phyloP scores from a whole-genome alignment of 2,797 vertebrate species.

The Propithecus deckenii region DNA sequence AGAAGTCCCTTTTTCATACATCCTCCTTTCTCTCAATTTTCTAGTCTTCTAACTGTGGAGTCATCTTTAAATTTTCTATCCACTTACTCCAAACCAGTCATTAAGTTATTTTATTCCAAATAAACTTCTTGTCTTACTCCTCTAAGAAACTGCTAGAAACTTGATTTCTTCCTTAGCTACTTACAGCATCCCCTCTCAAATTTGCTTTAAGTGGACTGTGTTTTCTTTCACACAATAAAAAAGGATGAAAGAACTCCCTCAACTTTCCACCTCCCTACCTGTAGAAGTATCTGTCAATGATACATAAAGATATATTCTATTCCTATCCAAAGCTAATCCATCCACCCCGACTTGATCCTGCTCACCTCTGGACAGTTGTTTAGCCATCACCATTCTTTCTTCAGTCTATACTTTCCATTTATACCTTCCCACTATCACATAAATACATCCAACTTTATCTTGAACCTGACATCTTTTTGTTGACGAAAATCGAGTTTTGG shows the following conservation, averaged over 20 bases:
- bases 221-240: slow-evolving; percentile 39
- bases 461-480: background rate
- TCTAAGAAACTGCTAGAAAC: background rate
- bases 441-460: slow-evolving; percentile 8
- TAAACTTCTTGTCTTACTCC: background rate
- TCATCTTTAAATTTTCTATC: slow-evolving; percentile 3
- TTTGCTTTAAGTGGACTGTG: background rate
- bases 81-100: slow-evolving; percentile 27
- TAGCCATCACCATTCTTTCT: background rate
- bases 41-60: background rate
- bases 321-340: background rate
- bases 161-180: slow-evolving; percentile 1
- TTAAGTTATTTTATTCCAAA: slow-evolving; percentile 2
- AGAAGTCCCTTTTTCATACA: slow-evolving; percentile 15
- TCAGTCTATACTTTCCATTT: background rate
- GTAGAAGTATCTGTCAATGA: background rate
- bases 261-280: background rate
- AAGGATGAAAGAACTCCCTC: background rate
- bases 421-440: background rate
- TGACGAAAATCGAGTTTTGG: background rate
- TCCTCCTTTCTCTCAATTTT: slow-evolving; percentile 13
- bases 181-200: background rate
- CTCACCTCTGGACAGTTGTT: background rate
- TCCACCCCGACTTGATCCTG: background rate
- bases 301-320: background rate